phyloP scores from a whole-genome alignment of 1,140 invertebrate species.

The Nylanderia fulva region DNA sequence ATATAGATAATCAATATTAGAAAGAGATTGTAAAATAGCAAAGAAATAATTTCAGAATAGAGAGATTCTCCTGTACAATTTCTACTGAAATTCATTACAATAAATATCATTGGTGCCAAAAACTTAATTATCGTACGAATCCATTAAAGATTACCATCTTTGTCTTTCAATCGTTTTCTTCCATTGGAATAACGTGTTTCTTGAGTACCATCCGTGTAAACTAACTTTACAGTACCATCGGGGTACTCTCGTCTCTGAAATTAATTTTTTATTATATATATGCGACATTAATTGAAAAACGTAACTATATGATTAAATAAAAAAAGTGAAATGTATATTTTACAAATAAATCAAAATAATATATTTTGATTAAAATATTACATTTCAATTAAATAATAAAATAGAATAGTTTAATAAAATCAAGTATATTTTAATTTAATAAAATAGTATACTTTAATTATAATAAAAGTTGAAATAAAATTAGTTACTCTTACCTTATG shows the following conservation, averaged over 20 bases:
- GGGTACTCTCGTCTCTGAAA: slow-evolving; percentile 94
- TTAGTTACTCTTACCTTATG: slow-evolving; percentile 89
- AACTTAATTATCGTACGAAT: slow-evolving; percentile 83
- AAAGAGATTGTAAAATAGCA: too few species aligned
- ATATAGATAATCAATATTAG: too few species aligned
- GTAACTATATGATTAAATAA: background rate
- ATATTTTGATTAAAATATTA: slow-evolving; percentile 7
- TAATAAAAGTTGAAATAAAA: too few species aligned
- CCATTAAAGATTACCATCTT: slow-evolving; percentile 93
- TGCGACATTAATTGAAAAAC: background rate
- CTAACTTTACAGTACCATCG: slow-evolving; percentile 95
- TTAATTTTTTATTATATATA: slow-evolving; percentile 66
- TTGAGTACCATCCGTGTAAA: slow-evolving; percentile 94
- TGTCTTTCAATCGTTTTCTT: slow-evolving; percentile 94
- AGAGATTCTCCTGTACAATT: background rate
- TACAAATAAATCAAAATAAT: background rate
- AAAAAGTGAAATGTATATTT: background rate
- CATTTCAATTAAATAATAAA: background rate
- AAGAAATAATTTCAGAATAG: too few species aligned
- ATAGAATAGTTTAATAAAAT: too few species aligned
- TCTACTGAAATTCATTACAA: background rate
- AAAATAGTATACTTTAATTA: slow-evolving; percentile 13
- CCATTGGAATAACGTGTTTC: slow-evolving; percentile 97
- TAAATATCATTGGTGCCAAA: background rate
- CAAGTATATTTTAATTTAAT: too few species aligned